Conservation (phyloP, 2,113 vertebrate species). For the Chlorocebus sabaeus region DNA sequence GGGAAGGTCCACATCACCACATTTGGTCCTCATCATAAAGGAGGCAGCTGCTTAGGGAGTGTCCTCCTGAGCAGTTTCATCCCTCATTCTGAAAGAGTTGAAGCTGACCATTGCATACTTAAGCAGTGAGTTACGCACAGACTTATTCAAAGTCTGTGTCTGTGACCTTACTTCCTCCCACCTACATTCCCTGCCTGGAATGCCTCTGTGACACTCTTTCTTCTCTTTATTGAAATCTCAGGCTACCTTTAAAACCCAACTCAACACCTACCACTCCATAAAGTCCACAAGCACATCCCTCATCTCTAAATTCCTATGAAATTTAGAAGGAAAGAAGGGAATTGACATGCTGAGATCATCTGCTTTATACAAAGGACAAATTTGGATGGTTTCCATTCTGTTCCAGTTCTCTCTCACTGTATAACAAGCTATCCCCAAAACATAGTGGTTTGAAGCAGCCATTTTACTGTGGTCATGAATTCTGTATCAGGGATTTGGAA, state of each 20-base stretch:
- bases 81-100: not conserved
- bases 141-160: not conserved
- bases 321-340: not conserved
- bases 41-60: not conserved
- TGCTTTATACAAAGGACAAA: not conserved
- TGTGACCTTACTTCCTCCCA: not conserved
- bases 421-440: not conserved
- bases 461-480: conserved; percentile 15
- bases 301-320: not conserved
- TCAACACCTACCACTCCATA: not conserved
- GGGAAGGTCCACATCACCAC: not conserved
- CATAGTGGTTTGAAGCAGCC: not conserved
- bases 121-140: not conserved
- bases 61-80: not conserved
- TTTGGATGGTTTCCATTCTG: not conserved
- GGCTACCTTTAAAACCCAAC: not conserved
- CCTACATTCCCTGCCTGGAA: not conserved
- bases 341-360: not conserved
- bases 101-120: not conserved
- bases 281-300: not conserved
- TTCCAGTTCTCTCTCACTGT: not conserved
- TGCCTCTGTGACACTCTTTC: not conserved
- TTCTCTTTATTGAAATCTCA: not conserved
- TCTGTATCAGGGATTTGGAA: conserved; percentile 25
- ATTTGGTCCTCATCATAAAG: not conserved